Conservation (phyloP, 2,888 invertebrate species). For the Didymodactylos carnosus region DNA sequence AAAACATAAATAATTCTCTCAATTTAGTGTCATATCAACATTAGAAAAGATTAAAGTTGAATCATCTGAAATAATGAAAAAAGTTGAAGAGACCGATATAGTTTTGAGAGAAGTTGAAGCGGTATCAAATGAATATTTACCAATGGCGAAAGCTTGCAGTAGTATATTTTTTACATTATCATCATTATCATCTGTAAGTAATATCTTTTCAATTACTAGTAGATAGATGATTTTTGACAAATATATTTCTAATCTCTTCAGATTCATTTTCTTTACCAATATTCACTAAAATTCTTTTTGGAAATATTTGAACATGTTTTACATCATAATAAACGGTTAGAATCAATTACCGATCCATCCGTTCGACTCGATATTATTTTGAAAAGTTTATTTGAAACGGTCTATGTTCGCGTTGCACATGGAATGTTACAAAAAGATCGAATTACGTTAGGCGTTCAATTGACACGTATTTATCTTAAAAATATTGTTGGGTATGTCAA, state of each 20-base stretch:
- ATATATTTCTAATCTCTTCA: slow-evolving; percentile 61
- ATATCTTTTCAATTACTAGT: neutral
- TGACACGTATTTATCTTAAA: slow-evolving; percentile 62
- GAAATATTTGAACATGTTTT: slow-evolving; percentile 90
- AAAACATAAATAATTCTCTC: neutral
- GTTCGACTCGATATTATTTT: slow-evolving; percentile 68
- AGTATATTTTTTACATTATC: slow-evolving; percentile 98
- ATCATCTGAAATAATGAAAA: slow-evolving; percentile 78
- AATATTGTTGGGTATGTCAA: neutral
- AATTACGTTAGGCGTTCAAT: slow-evolving; percentile 75
- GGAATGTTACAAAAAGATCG: slow-evolving; percentile 95
- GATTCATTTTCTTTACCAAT: slow-evolving; percentile 92
- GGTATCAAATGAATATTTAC: slow-evolving; percentile 85
- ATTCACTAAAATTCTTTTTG: slow-evolving; percentile 91
- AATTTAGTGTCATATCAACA: slow-evolving; percentile 55
- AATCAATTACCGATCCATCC: slow-evolving; percentile 59
- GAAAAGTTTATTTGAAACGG: slow-evolving; percentile 72
- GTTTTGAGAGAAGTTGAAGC: slow-evolving; percentile 91
- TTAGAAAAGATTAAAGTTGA: slow-evolving; percentile 90
- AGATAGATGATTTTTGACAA: slow-evolving; percentile 38
- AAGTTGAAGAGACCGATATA: slow-evolving; percentile 86
- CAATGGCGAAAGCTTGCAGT: slow-evolving; percentile 80
- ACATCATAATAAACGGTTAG: slow-evolving; percentile 56
- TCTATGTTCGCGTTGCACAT: slow-evolving; percentile 79
- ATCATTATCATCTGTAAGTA: slow-evolving; percentile 52